These are phyloP conservation scores for Oophaga sylvatica DNA, from an alignment of 2,797 vertebrate species.

Conservation along the genomic window DNA sequence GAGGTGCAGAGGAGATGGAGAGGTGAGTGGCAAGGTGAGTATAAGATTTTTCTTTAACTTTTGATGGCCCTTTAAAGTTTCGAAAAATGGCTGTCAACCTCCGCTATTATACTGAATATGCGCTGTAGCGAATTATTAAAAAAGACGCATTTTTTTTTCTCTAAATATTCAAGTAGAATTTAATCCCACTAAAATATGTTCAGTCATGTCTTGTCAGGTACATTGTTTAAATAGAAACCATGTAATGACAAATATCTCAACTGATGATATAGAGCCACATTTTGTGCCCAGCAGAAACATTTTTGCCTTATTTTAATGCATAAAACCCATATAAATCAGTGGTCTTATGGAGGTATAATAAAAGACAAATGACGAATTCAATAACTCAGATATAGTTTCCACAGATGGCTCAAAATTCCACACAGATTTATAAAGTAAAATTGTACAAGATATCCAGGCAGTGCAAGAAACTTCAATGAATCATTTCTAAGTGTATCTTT, in stretches of 20 bases:
- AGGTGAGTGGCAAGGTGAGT: too few relatives aligned
- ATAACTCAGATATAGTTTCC: background rate
- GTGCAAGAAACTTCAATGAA: background rate
- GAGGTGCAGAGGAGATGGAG: too few relatives aligned
- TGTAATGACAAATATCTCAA: background rate
- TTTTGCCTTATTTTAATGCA: background rate
- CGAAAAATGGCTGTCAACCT: too few relatives aligned
- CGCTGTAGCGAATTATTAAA: too few relatives aligned
- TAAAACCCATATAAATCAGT: background rate
- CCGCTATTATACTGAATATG: too few relatives aligned
- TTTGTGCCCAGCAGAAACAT: background rate
- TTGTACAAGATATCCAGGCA: conserved; percentile 2
- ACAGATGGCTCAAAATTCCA: background rate
- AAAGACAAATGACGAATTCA: background rate
- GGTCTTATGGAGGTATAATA: background rate
- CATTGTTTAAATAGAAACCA: background rate
- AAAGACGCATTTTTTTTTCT: too few relatives aligned
- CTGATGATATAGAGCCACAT: too few relatives aligned
- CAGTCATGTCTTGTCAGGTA: too few relatives aligned
- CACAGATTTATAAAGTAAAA: background rate
- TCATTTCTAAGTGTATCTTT: conserved; percentile 7
- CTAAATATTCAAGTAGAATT: too few relatives aligned
- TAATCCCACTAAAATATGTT: too few relatives aligned
- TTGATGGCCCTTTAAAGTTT: too few relatives aligned
- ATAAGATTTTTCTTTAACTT: too few relatives aligned